Base-by-base conservation (phyloP, 2,888 invertebrate species). In the Geotrupes spiniger region DNA sequence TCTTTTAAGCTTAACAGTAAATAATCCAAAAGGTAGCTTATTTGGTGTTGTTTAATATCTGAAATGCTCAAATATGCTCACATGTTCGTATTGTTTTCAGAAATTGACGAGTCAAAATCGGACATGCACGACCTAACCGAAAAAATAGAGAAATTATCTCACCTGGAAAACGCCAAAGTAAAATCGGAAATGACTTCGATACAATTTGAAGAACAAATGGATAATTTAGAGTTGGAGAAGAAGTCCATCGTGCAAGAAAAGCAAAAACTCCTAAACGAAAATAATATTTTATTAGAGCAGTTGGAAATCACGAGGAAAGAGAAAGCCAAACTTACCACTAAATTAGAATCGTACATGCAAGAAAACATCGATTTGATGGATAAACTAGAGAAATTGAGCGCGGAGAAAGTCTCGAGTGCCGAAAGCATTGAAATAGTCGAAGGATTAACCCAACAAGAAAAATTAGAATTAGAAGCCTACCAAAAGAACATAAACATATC, bases 341-440 rank as follows among this genome's bases (percentile, higher is more conserved):
- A 84, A 69, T 69, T 87, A 38, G 81, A 84, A 54, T 78, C 76
- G 60, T 84, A 83, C 59, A 76, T 84, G 21, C 81, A 83, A 63
- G 87, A 87, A 72, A 89, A 89, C 64, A 84, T 84, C 60, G 88
- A 87, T 51, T 71, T 89, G 6, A 76, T 82, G 16, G 85, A 84
- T 59, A 86, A 85, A 68, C 71, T 89, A 26, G 84, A 85, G 58
- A 88, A 89, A 66, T 63, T 87, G 3, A 87, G 83, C 63, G 78
- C 80, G 11, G 82, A 82, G 66, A 85, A 86, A 63, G 84, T 85
- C 1, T 86, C 85, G 42, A 86, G 86, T 1, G 85, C 85, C 2
- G 86, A 86, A 70, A 86, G 86, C 38, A 87, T 87, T 42, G 86
- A 86, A 73, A 85, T 86, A 50, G 85, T 86, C 1, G 86, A 86